Percentiles rank a stretch among this genome's conserved stretches.
Conservation (phyloP, 2,888 invertebrate genomes). For the Ormyrus labotus region DNA sequence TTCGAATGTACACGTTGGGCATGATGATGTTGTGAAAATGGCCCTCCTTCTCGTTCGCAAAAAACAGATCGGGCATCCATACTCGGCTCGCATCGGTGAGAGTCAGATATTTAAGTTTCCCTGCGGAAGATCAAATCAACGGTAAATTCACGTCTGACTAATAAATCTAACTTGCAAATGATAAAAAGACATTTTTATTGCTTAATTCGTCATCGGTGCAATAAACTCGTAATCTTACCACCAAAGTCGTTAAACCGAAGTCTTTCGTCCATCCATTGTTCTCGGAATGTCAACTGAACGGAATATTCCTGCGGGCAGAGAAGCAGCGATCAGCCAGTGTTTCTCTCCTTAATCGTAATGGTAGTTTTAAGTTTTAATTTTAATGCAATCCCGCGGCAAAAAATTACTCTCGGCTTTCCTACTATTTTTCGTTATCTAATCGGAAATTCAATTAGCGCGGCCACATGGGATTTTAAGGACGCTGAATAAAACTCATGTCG, state of each 20-base stretch:
- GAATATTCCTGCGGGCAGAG: conserved; percentile 92
- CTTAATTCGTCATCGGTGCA: conserved; percentile 7
- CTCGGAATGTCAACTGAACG: conserved; percentile 97
- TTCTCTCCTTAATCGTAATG: background rate
- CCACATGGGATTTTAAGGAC: conserved; percentile 13
- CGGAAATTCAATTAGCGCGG: conserved; percentile 2
- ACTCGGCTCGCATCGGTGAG: conserved; percentile 95
- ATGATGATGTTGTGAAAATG: conserved; percentile 98
- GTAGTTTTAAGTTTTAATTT: conserved; percentile 21
- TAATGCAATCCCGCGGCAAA: conserved; percentile 18
- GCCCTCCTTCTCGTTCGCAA: conserved; percentile 98
- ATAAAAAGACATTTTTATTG: background rate
- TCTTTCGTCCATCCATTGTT: conserved; percentile 97
- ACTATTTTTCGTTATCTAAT: conserved; percentile 12
- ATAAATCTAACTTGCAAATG: background rate
- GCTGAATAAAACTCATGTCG: background rate
- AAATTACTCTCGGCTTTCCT: background rate
- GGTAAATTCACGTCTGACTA: background rate
- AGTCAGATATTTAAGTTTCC: conserved; percentile 92
- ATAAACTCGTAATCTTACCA: conserved; percentile 77
- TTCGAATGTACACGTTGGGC: conserved; percentile 98
- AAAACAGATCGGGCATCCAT: conserved; percentile 99
- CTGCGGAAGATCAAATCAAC: conserved; percentile 73
- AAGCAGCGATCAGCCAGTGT: conserved; percentile 50
- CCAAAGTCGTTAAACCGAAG: conserved; percentile 92